A percentile compares a stretch with the other conserved stretches of the same genome.
phyloP scores from a whole-genome alignment of 1,140 invertebrate species.

The Bombus sylvicola region DNA sequence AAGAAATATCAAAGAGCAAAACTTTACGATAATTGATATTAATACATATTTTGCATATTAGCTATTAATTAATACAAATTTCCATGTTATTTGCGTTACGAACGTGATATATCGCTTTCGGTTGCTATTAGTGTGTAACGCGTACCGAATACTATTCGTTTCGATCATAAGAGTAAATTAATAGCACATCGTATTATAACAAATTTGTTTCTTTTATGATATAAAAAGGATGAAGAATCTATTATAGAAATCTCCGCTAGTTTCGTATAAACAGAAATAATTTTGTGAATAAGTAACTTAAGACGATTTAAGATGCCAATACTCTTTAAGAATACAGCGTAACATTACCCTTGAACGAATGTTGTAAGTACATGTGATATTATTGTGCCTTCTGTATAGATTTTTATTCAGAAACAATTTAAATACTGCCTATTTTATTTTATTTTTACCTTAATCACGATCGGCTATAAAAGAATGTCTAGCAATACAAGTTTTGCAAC shows the following conservation, averaged over 20 bases:
- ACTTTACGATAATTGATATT: neutral
- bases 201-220: neutral
- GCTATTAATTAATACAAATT: neutral
- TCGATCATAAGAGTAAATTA: neutral
- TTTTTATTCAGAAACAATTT: constrained; percentile 45
- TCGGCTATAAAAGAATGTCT: neutral
- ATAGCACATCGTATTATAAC: neutral
- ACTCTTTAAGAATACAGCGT: constrained; percentile 18
- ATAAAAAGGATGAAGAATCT: neutral
- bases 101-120: constrained; percentile 7
- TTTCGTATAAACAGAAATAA: neutral
- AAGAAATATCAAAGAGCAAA: neutral
- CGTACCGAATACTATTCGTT: neutral
- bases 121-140: neutral
- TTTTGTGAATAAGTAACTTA: neutral
- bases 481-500: constrained; percentile 6
- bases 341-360: constrained; percentile 22
- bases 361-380: constrained; percentile 70
- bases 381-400: constrained; percentile 67
- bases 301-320: constrained; percentile 28
- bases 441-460: constrained; percentile 14
- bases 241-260: too few relatives aligned
- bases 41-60: neutral
- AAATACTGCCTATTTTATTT: constrained; percentile 52
- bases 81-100: neutral